phyloP scores from a whole-genome alignment of 2,888 invertebrate species.

The Troilus luridus region DNA sequence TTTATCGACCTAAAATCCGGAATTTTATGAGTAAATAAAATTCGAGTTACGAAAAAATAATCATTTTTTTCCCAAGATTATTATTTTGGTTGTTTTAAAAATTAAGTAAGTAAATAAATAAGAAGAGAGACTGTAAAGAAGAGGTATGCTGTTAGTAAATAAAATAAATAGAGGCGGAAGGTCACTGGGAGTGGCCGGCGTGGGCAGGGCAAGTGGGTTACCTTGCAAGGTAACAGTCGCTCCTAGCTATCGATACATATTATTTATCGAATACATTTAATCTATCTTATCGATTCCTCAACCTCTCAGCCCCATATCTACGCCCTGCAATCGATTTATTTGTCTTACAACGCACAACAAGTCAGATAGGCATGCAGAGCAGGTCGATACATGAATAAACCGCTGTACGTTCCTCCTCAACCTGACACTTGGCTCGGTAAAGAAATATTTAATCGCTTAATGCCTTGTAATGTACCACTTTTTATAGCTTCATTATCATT shows the following conservation, averaged over 20 bases:
- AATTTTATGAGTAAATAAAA: no score
- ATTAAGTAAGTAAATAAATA: neutral
- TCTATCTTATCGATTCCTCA: neutral
- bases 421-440: neutral
- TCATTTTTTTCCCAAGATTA: neutral
- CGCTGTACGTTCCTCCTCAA: neutral
- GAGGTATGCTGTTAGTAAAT: slow-evolving; percentile 16
- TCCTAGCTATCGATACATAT: slow-evolving; percentile 15
- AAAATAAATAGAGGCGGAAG: neutral
- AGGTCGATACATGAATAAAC: slow-evolving; percentile 23
- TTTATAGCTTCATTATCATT: neutral
- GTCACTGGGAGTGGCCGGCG: neutral
- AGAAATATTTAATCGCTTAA: neutral
- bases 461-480: neutral
- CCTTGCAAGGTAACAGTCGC: slow-evolving; percentile 39
- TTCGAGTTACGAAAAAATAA: neutral
- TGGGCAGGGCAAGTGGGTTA: slow-evolving; percentile 42
- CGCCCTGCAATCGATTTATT: neutral
- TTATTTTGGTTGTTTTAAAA: neutral
- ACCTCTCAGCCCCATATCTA: neutral
- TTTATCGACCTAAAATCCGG: no score
- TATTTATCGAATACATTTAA: neutral
- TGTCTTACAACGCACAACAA: slow-evolving; percentile 9
- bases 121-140: neutral
- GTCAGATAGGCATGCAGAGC: slow-evolving; percentile 30